Evolutionary conservation across 2,797 vertebrate genomes (phyloP).

Genomic region (Melanotaenia pygmaea): DNA sequence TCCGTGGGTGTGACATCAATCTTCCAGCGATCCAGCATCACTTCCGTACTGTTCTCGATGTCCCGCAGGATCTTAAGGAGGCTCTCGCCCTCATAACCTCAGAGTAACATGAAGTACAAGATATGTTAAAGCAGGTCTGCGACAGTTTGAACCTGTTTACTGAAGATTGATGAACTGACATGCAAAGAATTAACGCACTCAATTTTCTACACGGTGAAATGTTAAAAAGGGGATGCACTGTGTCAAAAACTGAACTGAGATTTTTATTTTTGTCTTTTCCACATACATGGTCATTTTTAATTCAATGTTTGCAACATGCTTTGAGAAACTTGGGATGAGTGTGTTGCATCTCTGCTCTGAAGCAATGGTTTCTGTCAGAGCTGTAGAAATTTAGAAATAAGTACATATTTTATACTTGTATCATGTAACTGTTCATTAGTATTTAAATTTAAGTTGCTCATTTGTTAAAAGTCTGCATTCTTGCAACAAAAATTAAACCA

Average conservation of each 20-base stretch:
- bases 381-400: no score
- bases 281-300: neutral
- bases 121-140: constrained; percentile 2
- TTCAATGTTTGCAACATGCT: neutral
- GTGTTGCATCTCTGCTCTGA: no score
- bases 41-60: constrained; percentile 90
- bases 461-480: neutral
- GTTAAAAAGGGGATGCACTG: no score
- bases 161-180: neutral
- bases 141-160: no score
- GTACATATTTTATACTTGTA: no score
- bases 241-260: neutral
- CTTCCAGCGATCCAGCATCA: constrained; percentile 94
- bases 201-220: no score
- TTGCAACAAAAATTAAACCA: neutral
- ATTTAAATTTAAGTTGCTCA: neutral
- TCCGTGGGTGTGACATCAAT: constrained; percentile 91
- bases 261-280: no score
- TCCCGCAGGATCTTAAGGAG: constrained; percentile 92
- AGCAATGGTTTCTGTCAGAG: no score
- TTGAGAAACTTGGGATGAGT: neutral
- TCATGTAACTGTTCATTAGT: no score
- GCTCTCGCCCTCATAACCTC: constrained; percentile 94
- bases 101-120: neutral
- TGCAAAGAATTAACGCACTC: neutral